Evolutionary conservation across 2,888 invertebrate species (phyloP).

Genomic region (Caenorhabditis becei): DNA sequence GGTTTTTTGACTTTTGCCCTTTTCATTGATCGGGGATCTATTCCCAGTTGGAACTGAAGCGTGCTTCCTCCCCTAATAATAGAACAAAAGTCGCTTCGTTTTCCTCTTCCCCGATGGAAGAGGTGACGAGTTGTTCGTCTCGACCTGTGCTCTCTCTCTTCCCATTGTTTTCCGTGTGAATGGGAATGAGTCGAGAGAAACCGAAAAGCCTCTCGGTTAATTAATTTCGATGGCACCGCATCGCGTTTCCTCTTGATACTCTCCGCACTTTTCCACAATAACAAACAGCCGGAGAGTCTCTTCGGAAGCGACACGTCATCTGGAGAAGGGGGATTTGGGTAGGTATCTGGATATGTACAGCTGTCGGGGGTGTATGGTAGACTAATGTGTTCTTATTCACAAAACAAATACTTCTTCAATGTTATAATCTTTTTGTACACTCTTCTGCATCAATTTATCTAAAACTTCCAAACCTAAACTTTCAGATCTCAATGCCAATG

Average conservation of each 20-base stretch:
- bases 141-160: conserved; percentile 3
- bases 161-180: conserved; percentile 10
- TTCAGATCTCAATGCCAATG: conserved; percentile 13
- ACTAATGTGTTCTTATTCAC: no score
- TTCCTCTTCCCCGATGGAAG: background rate
- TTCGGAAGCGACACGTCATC: background rate
- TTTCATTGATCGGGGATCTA: background rate
- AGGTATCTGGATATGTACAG: no score
- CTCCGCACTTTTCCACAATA: background rate
- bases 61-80: conserved; percentile 1
- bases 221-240: conserved; percentile 1
- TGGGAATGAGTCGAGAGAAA: background rate
- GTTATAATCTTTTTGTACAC: no score
- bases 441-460: background rate
- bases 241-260: background rate
- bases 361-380: no score
- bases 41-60: background rate
- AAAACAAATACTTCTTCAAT: no score
- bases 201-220: conserved; percentile 11
- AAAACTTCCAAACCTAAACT: background rate
- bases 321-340: background rate
- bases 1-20: background rate
- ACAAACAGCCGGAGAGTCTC: background rate
- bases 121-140: conserved; percentile 2
- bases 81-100: conserved; percentile 5